Evolutionary conservation across 2,888 invertebrate species (phyloP).

Genomic region (Caenorhabditis sp.): DNA sequence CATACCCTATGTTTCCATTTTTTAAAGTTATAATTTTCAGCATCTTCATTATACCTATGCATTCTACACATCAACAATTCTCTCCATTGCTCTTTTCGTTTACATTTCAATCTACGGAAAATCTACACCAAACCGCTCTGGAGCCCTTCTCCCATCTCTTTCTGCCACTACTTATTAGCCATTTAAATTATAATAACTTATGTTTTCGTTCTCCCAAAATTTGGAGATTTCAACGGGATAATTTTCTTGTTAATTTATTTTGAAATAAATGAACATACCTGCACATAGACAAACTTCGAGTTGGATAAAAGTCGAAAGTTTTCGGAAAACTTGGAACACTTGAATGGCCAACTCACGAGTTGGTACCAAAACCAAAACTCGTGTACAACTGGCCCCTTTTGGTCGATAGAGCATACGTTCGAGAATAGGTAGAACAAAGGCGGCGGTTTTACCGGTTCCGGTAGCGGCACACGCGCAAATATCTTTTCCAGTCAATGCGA

Average conservation of each 20-base stretch:
- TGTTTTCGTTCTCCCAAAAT: constrained; percentile 4
- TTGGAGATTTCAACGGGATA: not conserved
- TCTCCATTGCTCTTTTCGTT: constrained; percentile 57
- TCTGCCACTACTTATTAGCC: constrained; percentile 42
- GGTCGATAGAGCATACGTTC: constrained; percentile 90
- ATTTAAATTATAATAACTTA: constrained; percentile 20
- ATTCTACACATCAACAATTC: constrained; percentile 66
- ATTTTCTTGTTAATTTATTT: constrained; percentile 1
- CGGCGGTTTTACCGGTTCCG: constrained; percentile 92
- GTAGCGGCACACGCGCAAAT: constrained; percentile 98
- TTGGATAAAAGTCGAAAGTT: constrained; percentile 85
- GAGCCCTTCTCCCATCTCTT: constrained; percentile 64
- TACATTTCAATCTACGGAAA: constrained; percentile 65
- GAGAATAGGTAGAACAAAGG: constrained; percentile 95
- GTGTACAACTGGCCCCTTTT: constrained; percentile 74
- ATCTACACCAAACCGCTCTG: constrained; percentile 62
- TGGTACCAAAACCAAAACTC: constrained; percentile 92
- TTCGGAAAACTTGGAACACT: constrained; percentile 91
- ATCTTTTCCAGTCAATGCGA: constrained; percentile 89
- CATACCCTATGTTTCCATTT: not conserved
- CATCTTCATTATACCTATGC: constrained; percentile 70
- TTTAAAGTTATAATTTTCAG: constrained; percentile 13
- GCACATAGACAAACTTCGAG: constrained; percentile 71
- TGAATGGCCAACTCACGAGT: constrained; percentile 97
- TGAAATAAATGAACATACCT: constrained; percentile 46